Evolutionary conservation across 2,888 invertebrate species (phyloP).

Genomic region (Drosophila crucigera): DNA sequence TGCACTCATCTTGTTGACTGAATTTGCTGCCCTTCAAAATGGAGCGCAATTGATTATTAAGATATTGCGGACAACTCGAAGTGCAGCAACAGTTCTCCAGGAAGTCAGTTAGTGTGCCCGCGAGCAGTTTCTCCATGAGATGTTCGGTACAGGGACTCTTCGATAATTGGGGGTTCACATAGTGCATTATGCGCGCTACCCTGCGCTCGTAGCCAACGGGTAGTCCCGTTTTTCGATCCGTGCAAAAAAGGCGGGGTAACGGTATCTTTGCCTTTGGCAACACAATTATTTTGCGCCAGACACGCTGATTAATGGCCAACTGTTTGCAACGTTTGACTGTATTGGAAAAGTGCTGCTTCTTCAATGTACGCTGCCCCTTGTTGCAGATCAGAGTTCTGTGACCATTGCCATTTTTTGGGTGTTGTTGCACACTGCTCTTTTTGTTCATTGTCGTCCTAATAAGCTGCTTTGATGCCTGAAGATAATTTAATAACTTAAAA

Average conservation of each 20-base stretch:
- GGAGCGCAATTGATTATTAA: constrained; percentile 9
- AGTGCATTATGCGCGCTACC: constrained; percentile 61
- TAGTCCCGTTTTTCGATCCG: constrained; percentile 55
- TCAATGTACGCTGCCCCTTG: background rate
- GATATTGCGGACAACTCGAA: background rate
- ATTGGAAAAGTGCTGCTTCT: background rate
- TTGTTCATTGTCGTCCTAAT: background rate
- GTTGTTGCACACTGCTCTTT: background rate
- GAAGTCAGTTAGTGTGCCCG: constrained; percentile 21
- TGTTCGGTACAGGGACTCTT: constrained; percentile 27
- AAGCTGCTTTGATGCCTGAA: constrained; percentile 4
- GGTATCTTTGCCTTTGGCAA: constrained; percentile 28
- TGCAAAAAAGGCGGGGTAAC: constrained; percentile 56
- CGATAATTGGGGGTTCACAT: constrained; percentile 59
- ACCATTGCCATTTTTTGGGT: constrained; percentile 5
- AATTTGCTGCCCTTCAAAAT: constrained; percentile 7
- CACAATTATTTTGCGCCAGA: constrained; percentile 58
- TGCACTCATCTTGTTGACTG: background rate
- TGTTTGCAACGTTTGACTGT: background rate
- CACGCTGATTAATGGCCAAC: background rate
- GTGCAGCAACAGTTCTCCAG: background rate
- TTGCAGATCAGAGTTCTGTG: background rate
- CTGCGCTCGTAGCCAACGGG: constrained; percentile 66
- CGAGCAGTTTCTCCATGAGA: constrained; percentile 34
- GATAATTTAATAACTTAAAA: constrained; percentile 14